phyloP scores from a whole-genome alignment of 2,797 vertebrate species.

The Urosaurus nigricauda region DNA sequence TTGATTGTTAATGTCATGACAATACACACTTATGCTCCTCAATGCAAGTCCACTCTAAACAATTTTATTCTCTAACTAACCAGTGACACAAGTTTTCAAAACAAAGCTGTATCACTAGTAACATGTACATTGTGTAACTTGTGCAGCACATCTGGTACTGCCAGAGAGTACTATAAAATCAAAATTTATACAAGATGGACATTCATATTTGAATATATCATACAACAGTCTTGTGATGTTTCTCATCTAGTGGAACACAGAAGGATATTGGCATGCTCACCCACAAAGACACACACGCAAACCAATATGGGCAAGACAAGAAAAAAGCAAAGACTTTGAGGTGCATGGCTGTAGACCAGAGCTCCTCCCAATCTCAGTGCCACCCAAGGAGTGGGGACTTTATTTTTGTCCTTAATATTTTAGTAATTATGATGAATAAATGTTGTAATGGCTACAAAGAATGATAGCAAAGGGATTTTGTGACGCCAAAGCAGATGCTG shows the following conservation, averaged over 20 bases:
- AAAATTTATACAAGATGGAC: constrained; percentile 15
- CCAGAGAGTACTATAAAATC: background rate
- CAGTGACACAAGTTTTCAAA: background rate
- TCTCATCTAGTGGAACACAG: background rate
- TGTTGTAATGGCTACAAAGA: background rate
- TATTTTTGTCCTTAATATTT: background rate
- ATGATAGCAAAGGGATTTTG: background rate
- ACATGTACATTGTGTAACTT: background rate
- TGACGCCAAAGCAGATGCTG: background rate
- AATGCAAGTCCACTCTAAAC: background rate
- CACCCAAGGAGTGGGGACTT: background rate
- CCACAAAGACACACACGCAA: background rate
- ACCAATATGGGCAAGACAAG: constrained; percentile 32
- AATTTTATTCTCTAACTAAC: background rate
- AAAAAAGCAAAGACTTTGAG: constrained; percentile 14
- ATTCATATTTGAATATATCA: constrained; percentile 26
- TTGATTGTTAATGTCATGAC: background rate
- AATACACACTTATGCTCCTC: background rate
- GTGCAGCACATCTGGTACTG: background rate
- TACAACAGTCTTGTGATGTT: constrained; percentile 56
- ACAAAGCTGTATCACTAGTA: background rate
- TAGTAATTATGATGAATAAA: background rate
- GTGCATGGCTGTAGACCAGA: background rate
- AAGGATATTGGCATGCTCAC: constrained; percentile 46
- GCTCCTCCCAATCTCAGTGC: background rate